Evolutionary conservation across 2,888 invertebrate genomes (phyloP).

Genomic region (Epicampocera succincta): DNA sequence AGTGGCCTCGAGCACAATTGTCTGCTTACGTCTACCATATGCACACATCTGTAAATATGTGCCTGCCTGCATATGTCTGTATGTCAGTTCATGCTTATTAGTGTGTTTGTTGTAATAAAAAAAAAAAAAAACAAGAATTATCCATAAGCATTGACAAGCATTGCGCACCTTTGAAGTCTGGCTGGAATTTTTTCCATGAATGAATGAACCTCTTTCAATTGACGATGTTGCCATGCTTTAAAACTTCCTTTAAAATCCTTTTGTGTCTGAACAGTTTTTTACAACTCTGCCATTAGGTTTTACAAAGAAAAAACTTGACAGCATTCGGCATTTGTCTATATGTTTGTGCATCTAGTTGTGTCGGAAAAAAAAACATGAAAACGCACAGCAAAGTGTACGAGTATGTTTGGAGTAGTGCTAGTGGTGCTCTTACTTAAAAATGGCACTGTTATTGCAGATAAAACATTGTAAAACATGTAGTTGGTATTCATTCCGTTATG

Average conservation of each 20-base stretch:
- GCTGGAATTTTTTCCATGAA: neutral
- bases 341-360: constrained; percentile 3
- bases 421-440: constrained; percentile 31
- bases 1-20: neutral
- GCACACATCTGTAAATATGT: neutral
- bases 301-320: constrained; percentile 29
- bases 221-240: neutral
- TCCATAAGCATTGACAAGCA: constrained; percentile 18
- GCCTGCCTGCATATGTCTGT: neutral
- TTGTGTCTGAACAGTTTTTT: constrained; percentile 12
- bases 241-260: constrained; percentile 31
- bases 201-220: constrained; percentile 6
- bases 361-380: constrained; percentile 11
- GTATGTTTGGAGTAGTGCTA: constrained; percentile 39
- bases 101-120: neutral
- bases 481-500: neutral
- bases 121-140: too few relatives aligned
- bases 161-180: constrained; percentile 31
- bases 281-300: constrained; percentile 16
- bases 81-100: neutral
- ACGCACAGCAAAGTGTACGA: constrained; percentile 11
- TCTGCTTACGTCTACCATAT: neutral
- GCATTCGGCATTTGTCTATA: constrained; percentile 55
- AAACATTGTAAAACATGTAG: constrained; percentile 6
- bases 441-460: constrained; percentile 23